phyloP scores from a whole-genome alignment of 2,113 vertebrate species.

The Myiagra hebetior region DNA sequence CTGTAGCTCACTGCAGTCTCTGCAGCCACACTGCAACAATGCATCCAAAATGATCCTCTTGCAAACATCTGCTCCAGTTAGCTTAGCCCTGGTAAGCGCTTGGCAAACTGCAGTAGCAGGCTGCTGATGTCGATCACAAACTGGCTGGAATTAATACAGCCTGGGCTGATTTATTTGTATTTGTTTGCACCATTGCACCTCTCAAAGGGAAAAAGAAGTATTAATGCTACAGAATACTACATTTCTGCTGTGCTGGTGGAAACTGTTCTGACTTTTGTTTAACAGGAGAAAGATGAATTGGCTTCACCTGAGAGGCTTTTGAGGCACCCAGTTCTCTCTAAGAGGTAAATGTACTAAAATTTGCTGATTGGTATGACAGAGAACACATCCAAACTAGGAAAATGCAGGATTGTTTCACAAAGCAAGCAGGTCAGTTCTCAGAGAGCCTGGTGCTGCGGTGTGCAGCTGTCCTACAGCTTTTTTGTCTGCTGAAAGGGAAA shows the following conservation, averaged over 20 bases:
- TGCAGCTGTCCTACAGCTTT: neutral
- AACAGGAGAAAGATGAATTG: neutral
- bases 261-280: neutral
- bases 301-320: neutral
- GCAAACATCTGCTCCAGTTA: constrained; percentile 7
- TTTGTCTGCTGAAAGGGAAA: neutral
- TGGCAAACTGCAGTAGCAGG: neutral
- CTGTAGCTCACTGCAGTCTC: neutral
- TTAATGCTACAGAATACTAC: neutral
- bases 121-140: neutral
- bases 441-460: neutral
- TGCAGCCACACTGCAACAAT: neutral
- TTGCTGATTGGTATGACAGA: neutral
- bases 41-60: neutral
- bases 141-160: neutral
- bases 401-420: neutral
- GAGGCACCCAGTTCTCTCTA: neutral
- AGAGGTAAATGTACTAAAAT: neutral
- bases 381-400: neutral
- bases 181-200: neutral
- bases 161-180: neutral
- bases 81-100: neutral
- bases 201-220: neutral
- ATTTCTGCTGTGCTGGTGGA: neutral
- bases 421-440: neutral